Evolutionary conservation across 1,140 invertebrate genomes (phyloP).

Genomic region (Anoplolepis gracilipes): DNA sequence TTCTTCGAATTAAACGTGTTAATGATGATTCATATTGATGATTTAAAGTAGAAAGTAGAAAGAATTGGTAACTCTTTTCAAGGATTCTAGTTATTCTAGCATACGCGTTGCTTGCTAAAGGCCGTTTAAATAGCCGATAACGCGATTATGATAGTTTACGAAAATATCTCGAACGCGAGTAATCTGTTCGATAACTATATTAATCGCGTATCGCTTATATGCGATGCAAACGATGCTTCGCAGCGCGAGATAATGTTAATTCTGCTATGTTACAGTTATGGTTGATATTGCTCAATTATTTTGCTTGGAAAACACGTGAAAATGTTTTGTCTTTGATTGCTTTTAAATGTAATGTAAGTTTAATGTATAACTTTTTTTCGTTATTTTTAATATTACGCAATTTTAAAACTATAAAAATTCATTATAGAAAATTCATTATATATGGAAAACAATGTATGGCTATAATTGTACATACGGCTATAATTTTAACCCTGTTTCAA

Average conservation of each 20-base stretch:
- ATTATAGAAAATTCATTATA: not conserved
- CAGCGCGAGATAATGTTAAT: not conserved
- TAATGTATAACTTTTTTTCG: not conserved
- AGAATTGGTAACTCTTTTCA: slow-evolving; percentile 33
- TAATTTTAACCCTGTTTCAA: not conserved
- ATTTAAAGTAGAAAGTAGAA: not conserved
- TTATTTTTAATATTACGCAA: not conserved
- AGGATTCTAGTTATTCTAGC: not conserved
- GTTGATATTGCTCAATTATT: not conserved
- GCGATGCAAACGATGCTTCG: not conserved
- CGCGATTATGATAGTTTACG: slow-evolving; percentile 31
- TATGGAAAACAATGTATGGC: not conserved
- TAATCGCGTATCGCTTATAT: slow-evolving; percentile 37
- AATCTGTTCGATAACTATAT: slow-evolving; percentile 53
- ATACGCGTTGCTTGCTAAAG: not conserved
- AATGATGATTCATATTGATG: not conserved
- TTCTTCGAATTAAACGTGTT: not conserved
- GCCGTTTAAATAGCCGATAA: slow-evolving; percentile 14
- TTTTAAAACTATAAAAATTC: slow-evolving; percentile 1
- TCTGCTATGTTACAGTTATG: not conserved
- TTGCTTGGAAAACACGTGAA: not conserved
- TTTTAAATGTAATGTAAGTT: not conserved
- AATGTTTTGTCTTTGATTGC: not conserved
- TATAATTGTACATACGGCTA: not conserved
- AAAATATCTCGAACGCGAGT: slow-evolving; percentile 20